Conservation (phyloP, 1,140 invertebrate genomes). For the Dinoponera quadriceps region DNA sequence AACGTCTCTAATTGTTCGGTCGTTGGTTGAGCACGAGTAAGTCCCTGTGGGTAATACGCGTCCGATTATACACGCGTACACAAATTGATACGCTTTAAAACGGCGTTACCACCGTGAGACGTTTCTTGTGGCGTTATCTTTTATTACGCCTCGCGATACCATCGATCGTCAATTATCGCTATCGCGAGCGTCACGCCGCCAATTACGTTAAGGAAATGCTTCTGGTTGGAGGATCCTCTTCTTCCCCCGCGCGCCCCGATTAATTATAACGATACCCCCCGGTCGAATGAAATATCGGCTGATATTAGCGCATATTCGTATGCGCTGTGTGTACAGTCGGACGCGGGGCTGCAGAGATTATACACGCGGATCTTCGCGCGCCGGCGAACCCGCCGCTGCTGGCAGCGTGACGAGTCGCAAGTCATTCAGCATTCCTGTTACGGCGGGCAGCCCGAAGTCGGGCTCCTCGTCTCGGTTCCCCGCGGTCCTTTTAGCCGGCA, state of each 20-base stretch:
- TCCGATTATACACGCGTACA: neutral
- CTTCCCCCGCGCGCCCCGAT: neutral
- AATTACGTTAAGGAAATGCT: constrained; percentile 34
- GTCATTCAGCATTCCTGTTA: constrained; percentile 66
- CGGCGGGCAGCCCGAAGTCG: constrained; percentile 39
- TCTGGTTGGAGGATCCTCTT: constrained; percentile 18
- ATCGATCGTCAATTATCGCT: constrained; percentile 34
- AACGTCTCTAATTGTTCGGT: constrained; percentile 29
- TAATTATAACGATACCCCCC: constrained; percentile 39
- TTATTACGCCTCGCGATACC: constrained; percentile 17
- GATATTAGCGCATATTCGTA: constrained; percentile 44
- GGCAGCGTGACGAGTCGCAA: constrained; percentile 63
- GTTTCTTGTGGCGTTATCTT: constrained; percentile 32
- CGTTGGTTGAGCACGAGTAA: constrained; percentile 40
- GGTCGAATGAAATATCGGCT: constrained; percentile 41
- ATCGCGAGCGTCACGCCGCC: constrained; percentile 17
- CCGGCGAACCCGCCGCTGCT: constrained; percentile 34
- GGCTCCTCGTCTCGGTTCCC: neutral
- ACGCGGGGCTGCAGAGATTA: constrained; percentile 33
- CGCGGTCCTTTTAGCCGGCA: constrained; percentile 50
- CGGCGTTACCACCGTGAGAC: constrained; percentile 26
- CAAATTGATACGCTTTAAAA: constrained; percentile 1
- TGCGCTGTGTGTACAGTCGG: constrained; percentile 20
- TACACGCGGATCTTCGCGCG: constrained; percentile 48
- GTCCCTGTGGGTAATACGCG: neutral